Conservation (phyloP, 2,113 vertebrate species). For the Pollachius pollachius region DNA sequence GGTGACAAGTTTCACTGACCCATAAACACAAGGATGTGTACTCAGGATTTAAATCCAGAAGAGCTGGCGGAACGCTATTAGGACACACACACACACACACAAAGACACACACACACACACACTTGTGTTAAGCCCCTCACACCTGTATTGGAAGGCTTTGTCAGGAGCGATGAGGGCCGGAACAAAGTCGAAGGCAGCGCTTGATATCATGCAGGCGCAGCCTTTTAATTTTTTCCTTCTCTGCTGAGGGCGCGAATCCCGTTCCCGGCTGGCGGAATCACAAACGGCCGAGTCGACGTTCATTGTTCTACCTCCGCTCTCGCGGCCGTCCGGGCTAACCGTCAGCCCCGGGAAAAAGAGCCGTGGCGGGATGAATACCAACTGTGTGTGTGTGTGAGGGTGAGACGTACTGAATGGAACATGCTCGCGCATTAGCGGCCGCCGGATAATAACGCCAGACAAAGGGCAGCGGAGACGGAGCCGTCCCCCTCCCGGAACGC, state of each 20-base stretch:
- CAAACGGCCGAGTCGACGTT: conserved; percentile 36
- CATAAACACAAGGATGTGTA: conserved; percentile 22
- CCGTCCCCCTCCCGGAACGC: conserved; percentile 52
- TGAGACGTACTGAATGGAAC: conserved; percentile 1
- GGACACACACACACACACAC: conserved; percentile 13
- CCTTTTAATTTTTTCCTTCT: conserved; percentile 18
- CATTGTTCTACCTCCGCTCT: conserved; percentile 56
- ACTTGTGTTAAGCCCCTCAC: conserved; percentile 22
- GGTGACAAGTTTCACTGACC: conserved; percentile 36
- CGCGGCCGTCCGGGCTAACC: conserved; percentile 57
- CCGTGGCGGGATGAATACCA: conserved; percentile 46
- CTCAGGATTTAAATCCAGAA: conserved; percentile 11
- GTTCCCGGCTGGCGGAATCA: conserved; percentile 6
- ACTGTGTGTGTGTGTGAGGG: conserved; percentile 33
- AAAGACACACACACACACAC: neutral
- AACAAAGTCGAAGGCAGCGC: conserved; percentile 15
- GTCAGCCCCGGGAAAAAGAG: too few species aligned
- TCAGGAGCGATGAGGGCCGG: conserved; percentile 30
- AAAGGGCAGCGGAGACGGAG: conserved; percentile 59
- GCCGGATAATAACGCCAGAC: conserved; percentile 64
- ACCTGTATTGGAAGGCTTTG: conserved; percentile 17
- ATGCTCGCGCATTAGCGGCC: conserved; percentile 55
- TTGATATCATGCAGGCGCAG: too few species aligned
- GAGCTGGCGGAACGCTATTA: conserved; percentile 11
- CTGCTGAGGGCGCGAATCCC: conserved; percentile 11